Conservation (phyloP, 2,888 invertebrate genomes). For the Julus scandinavius region DNA sequence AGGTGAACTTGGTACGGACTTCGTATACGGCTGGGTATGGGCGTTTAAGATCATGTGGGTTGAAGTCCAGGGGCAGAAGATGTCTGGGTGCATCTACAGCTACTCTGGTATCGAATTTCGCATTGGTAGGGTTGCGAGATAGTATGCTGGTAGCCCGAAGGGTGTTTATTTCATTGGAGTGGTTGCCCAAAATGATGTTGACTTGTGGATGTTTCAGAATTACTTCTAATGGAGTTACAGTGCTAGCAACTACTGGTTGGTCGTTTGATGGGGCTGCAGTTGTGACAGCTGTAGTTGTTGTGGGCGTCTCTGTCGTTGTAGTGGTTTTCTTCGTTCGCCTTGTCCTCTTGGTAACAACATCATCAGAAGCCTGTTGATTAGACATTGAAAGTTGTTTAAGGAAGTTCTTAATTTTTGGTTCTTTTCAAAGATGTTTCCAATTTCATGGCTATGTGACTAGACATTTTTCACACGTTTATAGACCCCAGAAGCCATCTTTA, state of each 20-base stretch:
- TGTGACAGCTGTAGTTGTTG: conserved; percentile 45
- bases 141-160: conserved; percentile 44
- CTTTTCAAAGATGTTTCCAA: too few species aligned
- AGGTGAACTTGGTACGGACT: conserved; percentile 55
- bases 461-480: not conserved
- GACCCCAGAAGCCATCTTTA: too few species aligned
- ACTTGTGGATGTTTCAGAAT: conserved; percentile 56
- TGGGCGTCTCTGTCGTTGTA: conserved; percentile 48
- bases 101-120: conserved; percentile 53
- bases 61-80: conserved; percentile 56
- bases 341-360: conserved; percentile 54
- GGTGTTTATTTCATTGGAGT: not conserved
- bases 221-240: conserved; percentile 52
- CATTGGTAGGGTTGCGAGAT: not conserved
- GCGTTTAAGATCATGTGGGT: conserved; percentile 55
- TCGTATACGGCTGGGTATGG: conserved; percentile 57
- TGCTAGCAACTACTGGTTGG: conserved; percentile 37
- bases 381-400: not conserved
- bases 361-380: conserved; percentile 42
- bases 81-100: conserved; percentile 56
- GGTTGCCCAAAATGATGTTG: conserved; percentile 55
- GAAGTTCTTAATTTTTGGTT: not conserved
- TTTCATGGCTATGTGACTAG: not conserved
- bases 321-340: conserved; percentile 51
- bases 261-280: conserved; percentile 48